Base-by-base conservation (phyloP, 2,888 invertebrate genomes). In the Sthenelais limicola region DNA sequence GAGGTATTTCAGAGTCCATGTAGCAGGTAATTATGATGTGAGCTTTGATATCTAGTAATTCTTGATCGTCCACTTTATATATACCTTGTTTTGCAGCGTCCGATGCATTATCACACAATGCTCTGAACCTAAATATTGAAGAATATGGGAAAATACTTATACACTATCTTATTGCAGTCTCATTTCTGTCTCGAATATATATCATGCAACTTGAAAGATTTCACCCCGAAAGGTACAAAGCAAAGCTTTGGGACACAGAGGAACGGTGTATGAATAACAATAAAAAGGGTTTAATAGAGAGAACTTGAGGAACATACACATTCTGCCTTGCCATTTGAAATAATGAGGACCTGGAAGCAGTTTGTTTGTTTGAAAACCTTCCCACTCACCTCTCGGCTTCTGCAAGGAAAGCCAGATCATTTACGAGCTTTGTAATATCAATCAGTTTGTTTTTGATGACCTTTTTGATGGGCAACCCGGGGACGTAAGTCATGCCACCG, bases 1-100 rank as follows among this genome's bases (percentile, higher is more conserved):
- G 82, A 18, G 75, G 72, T 3, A 82, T 78, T 3, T 81, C 81
- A 0, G 82, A 82, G 5, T 75, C 66, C 1, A 82, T 67, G 69
- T 71, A 81, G 58, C 82, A 81, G 7, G 77, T 62, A 0, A 82
- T 75, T 21, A 82, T 77, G n/a, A 80, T 75, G 5, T 75, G 75
- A 1, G 80, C 80, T 58, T 82, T 82, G 18, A 76, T 75, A 28
- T 71, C 58, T 26, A 82, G 67, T 49, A 79, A 74, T 9, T 78
- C 76, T 9, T 74, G 72, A 48, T 81, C 80, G 9, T 72, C 73
- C 15, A 73, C 68, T 18, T 32, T 24, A 56, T 72, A 72, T n/a
- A 43, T 35, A 21, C 72, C 72, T 9, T 48, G 30, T 9, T 49
- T 7, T 21, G 56, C 56, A 4, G 49, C 49, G 26, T 62, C 32